A percentile compares a stretch with the other conserved stretches of the same genome.
These are phyloP conservation scores for Lumbricus terrestris DNA, from an alignment of 2,888 invertebrate genomes.

Conservation along the genomic window DNA sequence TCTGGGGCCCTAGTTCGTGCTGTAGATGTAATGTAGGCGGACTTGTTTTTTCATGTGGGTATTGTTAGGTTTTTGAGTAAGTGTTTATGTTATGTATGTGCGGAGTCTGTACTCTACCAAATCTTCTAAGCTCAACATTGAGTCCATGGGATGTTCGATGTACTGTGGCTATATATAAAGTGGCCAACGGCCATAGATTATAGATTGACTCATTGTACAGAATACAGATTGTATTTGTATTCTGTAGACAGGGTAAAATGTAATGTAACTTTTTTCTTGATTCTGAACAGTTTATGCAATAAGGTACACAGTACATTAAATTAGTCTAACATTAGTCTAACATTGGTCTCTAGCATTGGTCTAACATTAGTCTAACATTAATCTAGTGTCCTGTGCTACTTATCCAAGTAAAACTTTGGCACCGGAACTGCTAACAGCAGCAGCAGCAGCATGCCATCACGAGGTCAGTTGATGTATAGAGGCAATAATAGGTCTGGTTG, in stretches of 20 bases:
- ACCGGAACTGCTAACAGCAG: no score
- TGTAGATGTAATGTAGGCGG: no score
- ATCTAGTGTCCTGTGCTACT: background rate
- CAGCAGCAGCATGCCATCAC: background rate
- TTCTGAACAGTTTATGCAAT: no score
- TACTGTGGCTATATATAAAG: no score
- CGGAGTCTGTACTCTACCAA: no score
- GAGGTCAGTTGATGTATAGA: background rate
- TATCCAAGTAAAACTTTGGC: no score
- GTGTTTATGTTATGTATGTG: background rate
- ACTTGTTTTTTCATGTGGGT: background rate
- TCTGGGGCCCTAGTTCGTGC: no score
- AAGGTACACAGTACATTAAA: background rate
- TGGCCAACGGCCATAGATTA: no score
- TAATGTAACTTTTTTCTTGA: background rate
- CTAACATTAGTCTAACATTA: no score
- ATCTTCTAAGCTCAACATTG: no score
- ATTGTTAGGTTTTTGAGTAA: background rate
- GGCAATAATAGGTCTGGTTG: background rate
- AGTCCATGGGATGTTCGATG: no score
- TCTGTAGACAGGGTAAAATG: background rate
- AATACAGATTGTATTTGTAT: background rate
- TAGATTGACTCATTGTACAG: background rate
- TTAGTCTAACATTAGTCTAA: background rate
- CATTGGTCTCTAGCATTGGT: no score